Conservation (phyloP, 2,113 vertebrate species). For the Aythya baeri region DNA sequence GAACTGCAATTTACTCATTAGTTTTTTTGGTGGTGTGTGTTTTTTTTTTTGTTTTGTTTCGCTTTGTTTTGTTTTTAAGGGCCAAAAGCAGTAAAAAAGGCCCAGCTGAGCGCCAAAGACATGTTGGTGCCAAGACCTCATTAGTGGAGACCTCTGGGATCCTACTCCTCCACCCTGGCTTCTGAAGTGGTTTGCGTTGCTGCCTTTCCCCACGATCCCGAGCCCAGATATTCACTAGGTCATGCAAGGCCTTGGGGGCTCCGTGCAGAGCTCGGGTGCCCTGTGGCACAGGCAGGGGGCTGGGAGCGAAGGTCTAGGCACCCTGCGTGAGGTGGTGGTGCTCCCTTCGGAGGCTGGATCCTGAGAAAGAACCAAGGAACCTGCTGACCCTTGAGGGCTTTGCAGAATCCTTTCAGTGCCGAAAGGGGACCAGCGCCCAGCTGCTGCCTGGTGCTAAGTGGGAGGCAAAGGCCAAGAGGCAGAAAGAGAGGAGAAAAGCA, state of each 20-base stretch:
- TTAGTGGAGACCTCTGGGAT: slow-evolving; percentile 58
- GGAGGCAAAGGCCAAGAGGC: not conserved
- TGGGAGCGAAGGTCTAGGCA: not conserved
- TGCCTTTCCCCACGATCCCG: slow-evolving; percentile 53
- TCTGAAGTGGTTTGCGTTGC: slow-evolving; percentile 66
- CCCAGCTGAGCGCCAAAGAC: slow-evolving; percentile 32
- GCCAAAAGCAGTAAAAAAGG: not conserved
- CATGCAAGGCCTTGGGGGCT: not conserved
- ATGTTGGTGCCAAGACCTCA: slow-evolving; percentile 46
- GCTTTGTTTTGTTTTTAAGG: not conserved
- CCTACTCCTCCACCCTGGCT: slow-evolving; percentile 35
- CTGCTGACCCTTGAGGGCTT: not conserved
- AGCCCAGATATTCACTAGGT: not conserved
- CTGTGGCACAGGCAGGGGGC: not conserved
- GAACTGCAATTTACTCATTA: not conserved
- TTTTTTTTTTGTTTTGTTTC: not conserved
- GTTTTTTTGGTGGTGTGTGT: not conserved
- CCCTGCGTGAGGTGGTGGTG: not conserved
- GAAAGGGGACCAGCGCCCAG: not conserved
- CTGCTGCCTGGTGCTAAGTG: not conserved
- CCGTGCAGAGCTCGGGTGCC: not conserved
- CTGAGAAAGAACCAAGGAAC: not conserved
- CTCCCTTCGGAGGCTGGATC: not conserved
- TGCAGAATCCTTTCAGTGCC: not conserved
- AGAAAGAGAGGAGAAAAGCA: not conserved